phyloP scores from a whole-genome alignment of 2,888 invertebrate genomes.

The Malachius bipustulatus region DNA sequence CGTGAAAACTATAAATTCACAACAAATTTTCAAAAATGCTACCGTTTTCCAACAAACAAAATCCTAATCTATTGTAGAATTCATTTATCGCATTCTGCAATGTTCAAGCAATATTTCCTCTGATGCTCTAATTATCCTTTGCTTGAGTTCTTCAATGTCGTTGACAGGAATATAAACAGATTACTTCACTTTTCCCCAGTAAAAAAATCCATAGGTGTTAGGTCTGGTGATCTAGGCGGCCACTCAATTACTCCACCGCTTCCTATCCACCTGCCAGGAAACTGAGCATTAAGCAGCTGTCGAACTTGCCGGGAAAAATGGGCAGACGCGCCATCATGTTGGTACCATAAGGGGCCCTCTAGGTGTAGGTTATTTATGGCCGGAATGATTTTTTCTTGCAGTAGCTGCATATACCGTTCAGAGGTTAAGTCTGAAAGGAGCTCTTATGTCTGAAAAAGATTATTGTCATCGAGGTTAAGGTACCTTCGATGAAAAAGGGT shows the following conservation, averaged over 20 bases:
- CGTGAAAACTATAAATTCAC: too few species aligned
- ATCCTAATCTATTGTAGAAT: too few species aligned
- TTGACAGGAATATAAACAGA: too few species aligned
- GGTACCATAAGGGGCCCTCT: neutral
- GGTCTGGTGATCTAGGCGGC: neutral
- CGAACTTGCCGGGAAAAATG: neutral
- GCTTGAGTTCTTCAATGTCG: too few species aligned
- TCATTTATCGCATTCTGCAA: too few species aligned
- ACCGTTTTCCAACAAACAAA: too few species aligned
- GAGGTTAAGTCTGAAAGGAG: conserved; percentile 45
- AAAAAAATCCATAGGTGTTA: neutral
- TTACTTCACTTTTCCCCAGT: too few species aligned
- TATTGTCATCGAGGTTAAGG: neutral
- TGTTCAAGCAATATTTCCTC: too few species aligned
- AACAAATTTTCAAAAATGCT: too few species aligned
- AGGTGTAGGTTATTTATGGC: neutral
- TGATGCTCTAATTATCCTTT: too few species aligned
- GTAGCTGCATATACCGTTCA: too few species aligned
- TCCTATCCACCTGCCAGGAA: neutral
- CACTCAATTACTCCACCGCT: neutral
- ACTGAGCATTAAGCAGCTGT: neutral
- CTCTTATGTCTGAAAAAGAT: conserved; percentile 52
- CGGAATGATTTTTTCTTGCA: neutral
- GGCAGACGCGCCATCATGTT: neutral
- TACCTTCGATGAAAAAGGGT: neutral